Conservation (phyloP, 2,888 invertebrate species). For the Tuta absoluta region DNA sequence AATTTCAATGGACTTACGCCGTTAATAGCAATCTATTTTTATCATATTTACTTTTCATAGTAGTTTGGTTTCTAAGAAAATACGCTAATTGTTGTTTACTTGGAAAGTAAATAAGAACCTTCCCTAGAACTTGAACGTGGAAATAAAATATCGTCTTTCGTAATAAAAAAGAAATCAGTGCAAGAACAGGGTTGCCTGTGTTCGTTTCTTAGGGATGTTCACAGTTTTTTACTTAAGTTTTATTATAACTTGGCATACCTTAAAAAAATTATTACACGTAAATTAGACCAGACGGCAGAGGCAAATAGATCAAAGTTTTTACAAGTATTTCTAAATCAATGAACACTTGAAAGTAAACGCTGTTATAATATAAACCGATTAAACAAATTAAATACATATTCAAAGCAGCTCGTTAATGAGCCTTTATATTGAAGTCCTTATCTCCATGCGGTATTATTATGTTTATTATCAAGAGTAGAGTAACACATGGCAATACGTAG, state of each 20-base stretch:
- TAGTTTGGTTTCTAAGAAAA: background rate
- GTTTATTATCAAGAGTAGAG: slow-evolving; percentile 47
- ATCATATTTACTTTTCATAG: background rate
- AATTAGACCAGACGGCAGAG: too few species aligned
- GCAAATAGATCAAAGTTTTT: too few species aligned
- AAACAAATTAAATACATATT: too few species aligned
- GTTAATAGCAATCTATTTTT: background rate
- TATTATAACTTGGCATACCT: too few species aligned
- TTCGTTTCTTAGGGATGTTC: too few species aligned
- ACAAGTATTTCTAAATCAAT: too few species aligned
- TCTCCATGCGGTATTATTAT: background rate
- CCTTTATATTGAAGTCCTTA: background rate
- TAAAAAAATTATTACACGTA: too few species aligned
- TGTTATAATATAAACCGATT: too few species aligned
- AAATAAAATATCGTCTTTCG: background rate
- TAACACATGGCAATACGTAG: slow-evolving; percentile 50
- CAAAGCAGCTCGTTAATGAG: background rate
- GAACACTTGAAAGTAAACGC: too few species aligned
- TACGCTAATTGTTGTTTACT: background rate
- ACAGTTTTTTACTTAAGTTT: too few species aligned
- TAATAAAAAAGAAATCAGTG: too few species aligned
- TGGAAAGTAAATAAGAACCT: background rate
- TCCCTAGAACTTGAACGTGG: background rate
- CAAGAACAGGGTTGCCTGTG: too few species aligned
- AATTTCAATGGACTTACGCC: background rate